Base-by-base conservation (phyloP, 1,140 invertebrate genomes). In the Samia ricini region DNA sequence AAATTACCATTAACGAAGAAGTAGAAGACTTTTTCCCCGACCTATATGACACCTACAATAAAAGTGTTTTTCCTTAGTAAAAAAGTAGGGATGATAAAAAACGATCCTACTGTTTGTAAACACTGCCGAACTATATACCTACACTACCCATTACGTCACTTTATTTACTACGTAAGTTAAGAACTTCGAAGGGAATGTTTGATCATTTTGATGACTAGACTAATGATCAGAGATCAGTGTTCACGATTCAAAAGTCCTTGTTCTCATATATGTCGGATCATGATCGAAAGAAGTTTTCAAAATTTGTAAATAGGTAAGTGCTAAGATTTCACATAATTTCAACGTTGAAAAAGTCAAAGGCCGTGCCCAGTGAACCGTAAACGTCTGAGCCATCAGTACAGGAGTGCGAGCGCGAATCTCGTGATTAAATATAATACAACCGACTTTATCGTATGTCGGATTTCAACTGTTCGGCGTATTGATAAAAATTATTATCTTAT, bases 401-500 rank as follows among this genome's bases (percentile, higher is more conserved):
- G 33, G 12, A 19, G 20, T 24, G 19, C 22, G 19, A 58, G 10
- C 21, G 23, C 21, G 19, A 58, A 59, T 23, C 57, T 49, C 57
- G 36, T 50, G 57, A 49, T 65, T 60, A 36, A 42, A 15, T 56
- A 56, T 60, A 50, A 69, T 77, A 60, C 66, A 60, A 60, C 66
- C 65, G 52, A 56, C 61, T 71, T 61, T 62, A 33, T 58, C 58
- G 60, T 66, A 24, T 29, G 60, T 36, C 64, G 26, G 64, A 62
- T 68, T 56, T 60, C 52, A 68, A 74, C 69, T 68, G 52, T 50
- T 61, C 62, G 60, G 74, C 63, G 74, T 75, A 66, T 63, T 48
- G 36, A 49, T 58, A 58, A 68, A 59, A 49, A 8, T 33, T 63
- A 55, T 69, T 88, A 89, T 89, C 85, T 89, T 89, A 89, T 89